phyloP scores from a whole-genome alignment of 1,140 invertebrate genomes.

The Trichonephila inaurata region DNA sequence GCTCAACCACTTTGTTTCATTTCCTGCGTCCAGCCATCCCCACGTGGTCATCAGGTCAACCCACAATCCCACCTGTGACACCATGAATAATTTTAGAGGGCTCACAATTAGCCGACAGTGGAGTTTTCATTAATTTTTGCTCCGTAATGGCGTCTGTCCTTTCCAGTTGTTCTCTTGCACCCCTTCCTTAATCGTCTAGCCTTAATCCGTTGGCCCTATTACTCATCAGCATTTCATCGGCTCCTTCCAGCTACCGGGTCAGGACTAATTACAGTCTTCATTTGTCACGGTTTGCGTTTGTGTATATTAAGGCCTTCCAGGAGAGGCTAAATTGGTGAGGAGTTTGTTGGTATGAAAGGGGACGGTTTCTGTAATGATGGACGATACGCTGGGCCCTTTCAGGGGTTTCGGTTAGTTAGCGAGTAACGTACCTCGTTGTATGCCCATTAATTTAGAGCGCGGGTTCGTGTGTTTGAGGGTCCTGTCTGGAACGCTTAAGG shows the following conservation, averaged over 20 bases:
- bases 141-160: slow-evolving; percentile 54
- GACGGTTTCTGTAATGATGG: not conserved
- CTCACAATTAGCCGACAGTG: slow-evolving; percentile 33
- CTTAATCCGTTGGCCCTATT: slow-evolving; percentile 37
- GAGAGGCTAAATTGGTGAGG: slow-evolving; percentile 33
- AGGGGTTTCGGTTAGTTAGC: slow-evolving; percentile 3
- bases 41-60: not conserved
- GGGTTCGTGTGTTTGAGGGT: not conserved
- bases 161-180: slow-evolving; percentile 1
- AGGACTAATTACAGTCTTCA: slow-evolving; percentile 60
- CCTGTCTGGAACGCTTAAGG: not conserved
- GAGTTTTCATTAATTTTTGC: slow-evolving; percentile 65
- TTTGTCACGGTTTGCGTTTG: slow-evolving; percentile 57
- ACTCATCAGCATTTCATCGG: slow-evolving; percentile 51
- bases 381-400: not conserved
- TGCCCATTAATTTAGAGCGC: not conserved
- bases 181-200: slow-evolving; percentile 6
- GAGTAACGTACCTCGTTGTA: not conserved
- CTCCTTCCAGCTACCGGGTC: slow-evolving; percentile 27
- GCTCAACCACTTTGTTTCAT: not conserved
- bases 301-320: slow-evolving; percentile 28
- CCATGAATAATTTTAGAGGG: slow-evolving; percentile 54
- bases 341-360: not conserved
- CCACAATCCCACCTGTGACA: slow-evolving; percentile 33
- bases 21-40: not conserved